Conservation (phyloP, 2,888 invertebrate genomes). For the Xiphydria camelus region DNA sequence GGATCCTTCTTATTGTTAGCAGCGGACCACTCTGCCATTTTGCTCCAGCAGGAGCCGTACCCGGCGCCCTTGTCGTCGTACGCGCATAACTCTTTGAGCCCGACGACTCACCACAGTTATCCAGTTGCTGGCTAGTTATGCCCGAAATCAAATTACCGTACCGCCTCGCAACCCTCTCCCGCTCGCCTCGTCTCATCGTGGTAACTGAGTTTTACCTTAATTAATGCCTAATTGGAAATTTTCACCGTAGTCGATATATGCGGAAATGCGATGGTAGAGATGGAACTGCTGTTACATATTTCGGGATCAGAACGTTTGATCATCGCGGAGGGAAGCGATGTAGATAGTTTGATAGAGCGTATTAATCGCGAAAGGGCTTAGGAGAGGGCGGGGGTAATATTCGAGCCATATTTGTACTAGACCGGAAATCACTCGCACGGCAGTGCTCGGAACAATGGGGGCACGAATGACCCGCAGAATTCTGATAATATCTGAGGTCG, state of each 20-base stretch:
- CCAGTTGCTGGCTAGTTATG: constrained; percentile 38
- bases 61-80: neutral
- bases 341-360: too few relatives aligned
- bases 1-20: too few relatives aligned
- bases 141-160: constrained; percentile 41
- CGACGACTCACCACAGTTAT: constrained; percentile 29
- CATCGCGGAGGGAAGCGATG: too few relatives aligned
- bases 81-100: constrained; percentile 35
- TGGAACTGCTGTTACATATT: neutral
- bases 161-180: neutral
- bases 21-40: too few relatives aligned
- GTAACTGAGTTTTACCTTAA: constrained; percentile 30
- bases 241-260: constrained; percentile 20
- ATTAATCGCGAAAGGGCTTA: too few relatives aligned
- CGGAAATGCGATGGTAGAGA: neutral
- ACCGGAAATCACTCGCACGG: too few relatives aligned
- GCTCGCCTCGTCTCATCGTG: neutral
- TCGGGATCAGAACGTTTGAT: neutral
- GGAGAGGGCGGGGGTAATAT: too few relatives aligned
- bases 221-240: constrained; percentile 40
- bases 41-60: too few relatives aligned
- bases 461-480: too few relatives aligned
- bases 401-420: too few relatives aligned
- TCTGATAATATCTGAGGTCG: too few relatives aligned
- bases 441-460: too few relatives aligned